These are phyloP conservation scores for Callyntrura sp. DNA, from an alignment of 2,888 invertebrate species.

Conservation along the genomic window DNA sequence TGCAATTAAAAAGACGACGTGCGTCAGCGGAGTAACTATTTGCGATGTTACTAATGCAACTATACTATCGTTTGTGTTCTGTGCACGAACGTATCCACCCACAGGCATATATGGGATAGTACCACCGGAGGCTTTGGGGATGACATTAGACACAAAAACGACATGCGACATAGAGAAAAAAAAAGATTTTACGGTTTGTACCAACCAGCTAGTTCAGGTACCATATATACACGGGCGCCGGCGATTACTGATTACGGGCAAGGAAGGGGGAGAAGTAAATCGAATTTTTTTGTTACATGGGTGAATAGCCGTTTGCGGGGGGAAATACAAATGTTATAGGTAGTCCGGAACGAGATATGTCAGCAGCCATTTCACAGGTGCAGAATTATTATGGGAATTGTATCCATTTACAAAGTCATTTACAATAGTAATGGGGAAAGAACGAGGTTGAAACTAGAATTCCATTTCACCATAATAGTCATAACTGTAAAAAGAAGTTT, in stretches of 20 bases:
- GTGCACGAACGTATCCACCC: no score
- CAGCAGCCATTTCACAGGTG: conserved; percentile 62
- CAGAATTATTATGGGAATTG: conserved; percentile 59
- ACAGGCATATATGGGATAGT: background rate
- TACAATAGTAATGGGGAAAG: conserved; percentile 47
- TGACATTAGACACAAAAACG: no score
- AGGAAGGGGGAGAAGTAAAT: conserved; percentile 15
- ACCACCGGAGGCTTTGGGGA: no score
- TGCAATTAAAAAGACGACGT: conserved; percentile 65
- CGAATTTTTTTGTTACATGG: conserved; percentile 34
- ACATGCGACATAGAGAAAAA: background rate
- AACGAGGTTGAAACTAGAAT: conserved; percentile 41
- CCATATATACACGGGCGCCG: no score
- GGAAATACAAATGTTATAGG: conserved; percentile 18
- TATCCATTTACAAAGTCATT: conserved; percentile 67
- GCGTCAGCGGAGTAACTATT: conserved; percentile 44
- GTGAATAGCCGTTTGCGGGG: background rate
- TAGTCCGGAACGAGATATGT: conserved; percentile 13
- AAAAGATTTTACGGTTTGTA: no score
- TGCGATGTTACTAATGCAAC: conserved; percentile 7
- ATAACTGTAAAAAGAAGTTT: background rate
- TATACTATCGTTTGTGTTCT: no score
- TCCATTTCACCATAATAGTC: conserved; percentile 34
- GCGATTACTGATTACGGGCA: background rate
- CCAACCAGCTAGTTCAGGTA: no score